A percentile compares a stretch with the other conserved stretches of the same genome.
phyloP scores from a whole-genome alignment of 2,113 vertebrate species.

The Lampris incognitus region DNA sequence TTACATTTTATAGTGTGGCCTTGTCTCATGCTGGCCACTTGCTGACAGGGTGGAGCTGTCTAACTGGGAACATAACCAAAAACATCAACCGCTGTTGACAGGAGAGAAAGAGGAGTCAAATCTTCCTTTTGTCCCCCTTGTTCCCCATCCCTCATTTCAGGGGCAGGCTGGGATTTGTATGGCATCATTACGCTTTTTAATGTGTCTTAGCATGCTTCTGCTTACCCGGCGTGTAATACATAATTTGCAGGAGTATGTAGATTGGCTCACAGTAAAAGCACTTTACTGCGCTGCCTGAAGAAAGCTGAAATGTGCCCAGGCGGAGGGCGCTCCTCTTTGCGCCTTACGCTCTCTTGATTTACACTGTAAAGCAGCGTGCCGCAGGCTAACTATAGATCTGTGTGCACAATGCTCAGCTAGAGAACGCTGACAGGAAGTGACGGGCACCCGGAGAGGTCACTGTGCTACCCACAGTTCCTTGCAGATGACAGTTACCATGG shows the following conservation, averaged over 20 bases:
- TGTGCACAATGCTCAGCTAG: conserved; percentile 32
- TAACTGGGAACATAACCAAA: neutral
- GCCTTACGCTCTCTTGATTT: too few species aligned
- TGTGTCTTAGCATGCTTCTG: too few species aligned
- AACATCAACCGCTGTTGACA: neutral
- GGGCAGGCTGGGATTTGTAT: neutral
- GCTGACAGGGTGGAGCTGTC: conserved; percentile 22
- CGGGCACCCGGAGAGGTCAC: conserved; percentile 64
- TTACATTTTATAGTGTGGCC: too few species aligned
- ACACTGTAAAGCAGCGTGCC: neutral
- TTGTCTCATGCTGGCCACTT: neutral
- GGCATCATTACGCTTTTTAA: neutral
- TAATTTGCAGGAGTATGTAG: too few species aligned
- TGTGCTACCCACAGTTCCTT: conserved; percentile 46
- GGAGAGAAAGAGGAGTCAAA: too few species aligned
- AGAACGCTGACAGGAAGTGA: conserved; percentile 68
- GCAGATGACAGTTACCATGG: conserved; percentile 68
- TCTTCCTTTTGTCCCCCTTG: neutral
- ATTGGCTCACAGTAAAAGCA: neutral
- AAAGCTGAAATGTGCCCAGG: too few species aligned
- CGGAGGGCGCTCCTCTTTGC: too few species aligned
- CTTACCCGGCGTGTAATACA: too few species aligned
- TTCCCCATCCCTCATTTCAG: neutral
- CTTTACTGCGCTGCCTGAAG: neutral
- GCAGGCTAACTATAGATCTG: neutral